phyloP scores from a whole-genome alignment of 2,113 vertebrate genomes.

The Urocynchramus pylzowi region DNA sequence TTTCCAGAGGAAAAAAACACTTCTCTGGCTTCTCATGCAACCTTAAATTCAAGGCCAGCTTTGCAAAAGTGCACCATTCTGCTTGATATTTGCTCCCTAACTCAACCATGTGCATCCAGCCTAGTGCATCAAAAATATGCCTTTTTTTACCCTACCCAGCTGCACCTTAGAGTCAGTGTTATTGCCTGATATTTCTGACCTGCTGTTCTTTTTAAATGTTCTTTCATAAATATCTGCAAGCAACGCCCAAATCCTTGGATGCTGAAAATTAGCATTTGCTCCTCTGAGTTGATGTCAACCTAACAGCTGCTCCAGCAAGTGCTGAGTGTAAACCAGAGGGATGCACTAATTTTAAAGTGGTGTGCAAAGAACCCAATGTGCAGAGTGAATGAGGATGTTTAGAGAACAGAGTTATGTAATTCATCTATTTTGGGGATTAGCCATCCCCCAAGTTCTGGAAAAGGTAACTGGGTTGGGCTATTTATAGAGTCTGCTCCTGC shows the following conservation, averaged over 20 bases:
- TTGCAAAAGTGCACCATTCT: not conserved
- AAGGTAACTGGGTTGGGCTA: slow-evolving; percentile 53
- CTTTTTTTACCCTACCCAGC: not conserved
- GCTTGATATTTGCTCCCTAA: not conserved
- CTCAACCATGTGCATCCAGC: not conserved
- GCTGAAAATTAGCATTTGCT: not conserved
- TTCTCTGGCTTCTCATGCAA: not conserved
- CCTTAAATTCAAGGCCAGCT: not conserved
- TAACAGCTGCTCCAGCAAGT: not conserved
- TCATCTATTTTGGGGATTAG: slow-evolving; percentile 32
- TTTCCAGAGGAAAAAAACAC: not conserved
- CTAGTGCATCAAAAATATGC: not conserved
- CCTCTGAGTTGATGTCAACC: not conserved
- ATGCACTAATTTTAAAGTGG: not conserved
- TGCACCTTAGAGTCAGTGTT: not conserved
- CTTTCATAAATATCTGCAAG: not conserved
- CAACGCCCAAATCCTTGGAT: not conserved
- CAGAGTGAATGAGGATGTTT: not conserved
- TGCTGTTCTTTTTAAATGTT: not conserved
- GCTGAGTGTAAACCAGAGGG: not conserved
- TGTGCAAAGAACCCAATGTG: not conserved
- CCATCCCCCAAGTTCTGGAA: slow-evolving; percentile 15
- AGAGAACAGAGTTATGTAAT: slow-evolving; percentile 42
- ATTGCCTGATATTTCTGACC: not conserved
- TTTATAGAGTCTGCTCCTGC: slow-evolving; percentile 14